phyloP scores from a whole-genome alignment of 2,113 vertebrate genomes.

The Genyomyrus donnyi region DNA sequence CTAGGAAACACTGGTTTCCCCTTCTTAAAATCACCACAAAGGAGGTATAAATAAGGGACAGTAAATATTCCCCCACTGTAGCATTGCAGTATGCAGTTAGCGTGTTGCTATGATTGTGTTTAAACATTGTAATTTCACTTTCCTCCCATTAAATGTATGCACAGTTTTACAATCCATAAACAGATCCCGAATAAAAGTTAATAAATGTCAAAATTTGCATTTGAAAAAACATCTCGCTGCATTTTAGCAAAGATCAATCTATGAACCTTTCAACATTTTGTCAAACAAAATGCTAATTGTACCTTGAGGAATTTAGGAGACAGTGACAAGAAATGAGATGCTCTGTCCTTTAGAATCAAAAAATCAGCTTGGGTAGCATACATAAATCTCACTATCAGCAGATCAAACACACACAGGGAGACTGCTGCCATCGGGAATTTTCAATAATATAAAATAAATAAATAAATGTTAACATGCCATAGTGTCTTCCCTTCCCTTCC shows the following conservation, averaged over 20 bases:
- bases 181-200: conserved; percentile 99
- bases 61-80: conserved; percentile 97
- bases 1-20: conserved; percentile 85
- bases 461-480: conserved; percentile 23
- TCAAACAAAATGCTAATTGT: conserved; percentile 99
- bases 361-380: conserved; percentile 86
- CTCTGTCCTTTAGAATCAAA: conserved; percentile 95
- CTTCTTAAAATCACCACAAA: conserved; percentile 95
- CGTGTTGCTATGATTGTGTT: conserved; percentile 95
- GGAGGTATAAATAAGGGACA: conserved; percentile 96
- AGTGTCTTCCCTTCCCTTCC: conserved; percentile 13
- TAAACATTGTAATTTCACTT: conserved; percentile 99
- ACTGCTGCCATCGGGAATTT: conserved; percentile 35
- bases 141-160: conserved; percentile 98
- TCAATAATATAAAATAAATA: conserved; percentile 23
- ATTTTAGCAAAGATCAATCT: conserved; percentile 99
- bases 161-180: conserved; percentile 99
- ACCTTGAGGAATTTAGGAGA: conserved; percentile 99
- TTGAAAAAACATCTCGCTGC: conserved; percentile 87
- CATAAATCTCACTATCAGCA: conserved; percentile 78
- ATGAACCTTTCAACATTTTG: conserved; percentile 99
- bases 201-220: conserved; percentile 99
- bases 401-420: conserved; percentile 47
- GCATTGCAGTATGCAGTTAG: conserved; percentile 98
- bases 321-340: conserved; percentile 99